phyloP scores from a whole-genome alignment of 2,797 vertebrate species.

The Hemibagrus guttatus region DNA sequence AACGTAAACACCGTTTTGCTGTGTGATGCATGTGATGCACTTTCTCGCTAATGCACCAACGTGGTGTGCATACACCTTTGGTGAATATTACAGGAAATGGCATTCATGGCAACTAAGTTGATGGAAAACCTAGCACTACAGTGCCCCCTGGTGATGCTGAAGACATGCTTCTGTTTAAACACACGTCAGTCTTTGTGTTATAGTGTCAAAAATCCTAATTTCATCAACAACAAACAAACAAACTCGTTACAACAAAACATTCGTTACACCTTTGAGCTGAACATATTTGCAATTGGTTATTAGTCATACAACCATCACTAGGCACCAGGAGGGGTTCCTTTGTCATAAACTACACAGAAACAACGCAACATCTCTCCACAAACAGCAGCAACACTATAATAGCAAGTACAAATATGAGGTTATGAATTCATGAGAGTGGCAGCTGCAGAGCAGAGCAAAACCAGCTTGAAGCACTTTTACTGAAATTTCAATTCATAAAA shows the following conservation, averaged over 20 bases:
- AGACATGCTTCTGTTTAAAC: constrained; percentile 23
- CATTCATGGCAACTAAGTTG: constrained; percentile 17
- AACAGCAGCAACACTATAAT: constrained; percentile 30
- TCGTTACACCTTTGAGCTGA: neutral
- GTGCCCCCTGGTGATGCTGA: constrained; percentile 77
- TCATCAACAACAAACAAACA: neutral
- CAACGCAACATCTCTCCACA: constrained; percentile 32
- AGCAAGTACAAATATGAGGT: constrained; percentile 49
- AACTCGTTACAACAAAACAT: neutral
- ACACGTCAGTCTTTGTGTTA: neutral
- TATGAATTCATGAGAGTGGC: constrained; percentile 54
- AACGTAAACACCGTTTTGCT: neutral
- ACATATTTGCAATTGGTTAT: constrained; percentile 5
- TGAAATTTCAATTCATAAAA: neutral
- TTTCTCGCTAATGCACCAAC: constrained; percentile 7
- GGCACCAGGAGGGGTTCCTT: constrained; percentile 17
- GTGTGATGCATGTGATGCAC: neutral
- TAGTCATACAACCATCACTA: constrained; percentile 52
- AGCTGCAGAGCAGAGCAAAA: constrained; percentile 68
- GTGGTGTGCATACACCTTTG: constrained; percentile 16
- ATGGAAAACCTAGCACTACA: constrained; percentile 66
- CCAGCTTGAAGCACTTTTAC: constrained; percentile 58
- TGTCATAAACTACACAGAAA: constrained; percentile 33
- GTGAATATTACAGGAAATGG: constrained; percentile 25
- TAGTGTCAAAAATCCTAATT: neutral